Percentiles rank a stretch among this genome's conserved stretches.
Conservation (phyloP, 2,113 vertebrate genomes). For the Galeopterus variegatus region DNA sequence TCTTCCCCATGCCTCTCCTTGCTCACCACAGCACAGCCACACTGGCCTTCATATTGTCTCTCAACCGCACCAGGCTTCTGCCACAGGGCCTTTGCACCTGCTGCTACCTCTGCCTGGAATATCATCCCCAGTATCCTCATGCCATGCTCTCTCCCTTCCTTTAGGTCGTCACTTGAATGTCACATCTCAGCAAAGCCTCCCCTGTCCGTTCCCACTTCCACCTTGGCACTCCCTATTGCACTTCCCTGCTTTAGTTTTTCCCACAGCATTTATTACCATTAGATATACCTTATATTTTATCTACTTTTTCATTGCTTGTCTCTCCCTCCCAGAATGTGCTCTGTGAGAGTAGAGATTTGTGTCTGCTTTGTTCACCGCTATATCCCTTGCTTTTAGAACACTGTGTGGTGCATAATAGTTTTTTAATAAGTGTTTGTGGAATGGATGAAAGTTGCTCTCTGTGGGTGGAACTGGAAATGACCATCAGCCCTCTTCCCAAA, state of each 20-base stretch:
- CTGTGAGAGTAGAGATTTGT: neutral
- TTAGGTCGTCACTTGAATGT: neutral
- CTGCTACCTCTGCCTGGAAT: neutral
- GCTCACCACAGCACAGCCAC: neutral
- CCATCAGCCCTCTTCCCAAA: conserved; percentile 25
- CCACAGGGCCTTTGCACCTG: neutral
- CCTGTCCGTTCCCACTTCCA: neutral
- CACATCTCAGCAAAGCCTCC: neutral
- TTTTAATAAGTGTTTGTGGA: neutral
- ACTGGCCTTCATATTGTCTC: neutral
- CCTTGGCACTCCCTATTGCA: neutral
- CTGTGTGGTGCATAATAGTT: neutral
- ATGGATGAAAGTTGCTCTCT: neutral
- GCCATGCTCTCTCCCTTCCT: neutral
- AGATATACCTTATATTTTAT: neutral
- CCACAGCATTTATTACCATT: neutral
- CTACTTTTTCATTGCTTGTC: neutral
- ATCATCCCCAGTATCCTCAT: neutral
- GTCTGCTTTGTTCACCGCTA: neutral
- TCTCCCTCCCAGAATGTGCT: neutral
- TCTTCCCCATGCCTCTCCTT: neutral
- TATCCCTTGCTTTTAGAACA: neutral
- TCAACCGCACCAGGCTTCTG: neutral
- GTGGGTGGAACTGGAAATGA: conserved; percentile 43
- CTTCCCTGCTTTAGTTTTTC: neutral